Evolutionary conservation across 2,113 vertebrate genomes (phyloP), one percentile per base, ranked within the genome.

Genomic region (Noturus placidus): DNA sequence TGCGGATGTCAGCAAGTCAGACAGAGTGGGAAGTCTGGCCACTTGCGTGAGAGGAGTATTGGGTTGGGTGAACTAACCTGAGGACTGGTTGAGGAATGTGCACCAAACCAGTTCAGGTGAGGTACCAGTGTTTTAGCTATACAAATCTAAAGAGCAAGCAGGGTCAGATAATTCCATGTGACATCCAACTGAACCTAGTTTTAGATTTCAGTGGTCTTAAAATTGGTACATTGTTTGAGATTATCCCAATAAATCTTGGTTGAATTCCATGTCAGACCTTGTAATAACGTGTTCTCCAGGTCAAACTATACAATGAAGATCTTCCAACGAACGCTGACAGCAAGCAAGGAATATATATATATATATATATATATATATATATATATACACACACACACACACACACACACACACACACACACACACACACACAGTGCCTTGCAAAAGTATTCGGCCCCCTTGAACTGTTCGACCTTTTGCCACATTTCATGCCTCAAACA

Each of bases 81-180:
- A 81, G 30, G n/a, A 22, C 30, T 19, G 5, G 33, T 59, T 81
- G 30, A 25, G 56, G 79, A 82, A 82, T 59, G 79, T 81, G 79
- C 10, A 11, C 54, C n/a, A 89, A 87, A 35, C 79, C 27, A 85
- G 54, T 65, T 85, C 22, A 82, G 17, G n/a, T n/a, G 54, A 25
- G 35, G 30, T 50, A 65, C 13, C 20, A 82, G 10, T 69, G 67
- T 67, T 7, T 82, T 54, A 69, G 79, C 59, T 69, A 33, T 22
- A 38, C 38, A 11, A 63, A 7, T 22, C 19, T 15, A 61, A 72
- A 61, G 4, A 8, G 61, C 54, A 46, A 35, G 54, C 17, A 54
- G 25, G 14, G 5, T 27, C 42, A 50, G 20, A 77, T 74, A 42
- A 20, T 38, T 20, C 9, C 35, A 42, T 50, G 11, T 13, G 79